A percentile compares a stretch with the other conserved stretches of the same genome.
phyloP scores from a whole-genome alignment of 2,888 invertebrate species.

The Drosophila affinis region DNA sequence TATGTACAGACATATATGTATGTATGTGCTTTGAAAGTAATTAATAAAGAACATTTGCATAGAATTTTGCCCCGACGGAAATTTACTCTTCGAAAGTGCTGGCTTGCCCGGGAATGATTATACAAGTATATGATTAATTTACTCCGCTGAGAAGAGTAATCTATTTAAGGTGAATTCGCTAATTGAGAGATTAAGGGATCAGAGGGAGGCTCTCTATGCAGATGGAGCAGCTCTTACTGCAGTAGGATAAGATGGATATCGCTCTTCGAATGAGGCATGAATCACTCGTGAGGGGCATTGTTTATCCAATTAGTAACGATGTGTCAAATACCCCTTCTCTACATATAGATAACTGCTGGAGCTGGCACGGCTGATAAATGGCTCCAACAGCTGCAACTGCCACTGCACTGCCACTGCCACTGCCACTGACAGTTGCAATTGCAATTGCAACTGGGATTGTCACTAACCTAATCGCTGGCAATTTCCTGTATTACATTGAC shows the following conservation, averaged over 20 bases:
- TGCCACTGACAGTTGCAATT: constrained; percentile 10
- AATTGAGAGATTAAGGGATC: constrained; percentile 40
- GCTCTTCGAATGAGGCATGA: constrained; percentile 45
- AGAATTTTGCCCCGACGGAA: constrained; percentile 50
- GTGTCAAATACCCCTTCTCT: constrained; percentile 63
- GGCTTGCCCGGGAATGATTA: background rate
- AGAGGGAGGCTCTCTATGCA: background rate
- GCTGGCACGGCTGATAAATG: constrained; percentile 35
- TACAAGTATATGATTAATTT: background rate
- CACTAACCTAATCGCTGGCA: constrained; percentile 49
- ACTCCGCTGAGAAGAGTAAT: background rate
- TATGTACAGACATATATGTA: constrained; percentile 1
- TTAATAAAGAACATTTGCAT: constrained; percentile 62
- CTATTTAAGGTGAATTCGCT: constrained; percentile 17
- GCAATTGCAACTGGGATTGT: constrained; percentile 40
- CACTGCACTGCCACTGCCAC: constrained; percentile 17
- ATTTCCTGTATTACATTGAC: constrained; percentile 49
- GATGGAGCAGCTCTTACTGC: constrained; percentile 1
- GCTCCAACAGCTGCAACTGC: constrained; percentile 13
- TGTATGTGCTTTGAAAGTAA: constrained; percentile 39
- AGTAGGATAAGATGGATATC: constrained; percentile 8
- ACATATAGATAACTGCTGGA: constrained; percentile 21
- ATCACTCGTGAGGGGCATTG: constrained; percentile 57
- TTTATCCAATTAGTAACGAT: constrained; percentile 70
- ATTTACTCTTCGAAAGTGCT: constrained; percentile 29